Conservation (phyloP, 2,797 vertebrate species). For the Gymnocypris eckloni region DNA sequence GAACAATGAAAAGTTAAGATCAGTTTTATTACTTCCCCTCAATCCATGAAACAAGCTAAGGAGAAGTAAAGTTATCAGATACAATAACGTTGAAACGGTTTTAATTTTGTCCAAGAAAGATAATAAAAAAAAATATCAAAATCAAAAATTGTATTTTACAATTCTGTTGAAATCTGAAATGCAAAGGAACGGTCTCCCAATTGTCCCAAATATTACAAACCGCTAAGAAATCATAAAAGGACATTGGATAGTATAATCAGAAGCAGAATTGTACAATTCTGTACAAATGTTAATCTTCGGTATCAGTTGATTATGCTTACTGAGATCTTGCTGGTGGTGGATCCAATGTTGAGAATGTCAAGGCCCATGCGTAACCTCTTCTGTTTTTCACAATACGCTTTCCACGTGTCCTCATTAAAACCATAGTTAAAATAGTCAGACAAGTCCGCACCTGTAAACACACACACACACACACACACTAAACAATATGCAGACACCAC, state of each 20-base stretch:
- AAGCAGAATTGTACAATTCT: background rate
- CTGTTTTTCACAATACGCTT: slow-evolving; percentile 99
- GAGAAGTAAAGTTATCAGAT: background rate
- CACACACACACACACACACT: slow-evolving; percentile 48
- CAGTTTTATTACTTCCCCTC: background rate
- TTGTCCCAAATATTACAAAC: background rate
- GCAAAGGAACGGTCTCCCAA: background rate
- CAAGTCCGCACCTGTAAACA: slow-evolving; percentile 92
- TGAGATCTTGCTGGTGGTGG: slow-evolving; percentile 92
- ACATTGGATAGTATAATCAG: background rate
- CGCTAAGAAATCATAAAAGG: background rate
- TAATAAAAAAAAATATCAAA: background rate
- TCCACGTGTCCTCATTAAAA: slow-evolving; percentile 99
- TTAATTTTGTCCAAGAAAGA: background rate
- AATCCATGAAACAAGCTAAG: background rate
- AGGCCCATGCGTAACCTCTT: slow-evolving; percentile 96
- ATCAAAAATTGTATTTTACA: background rate
- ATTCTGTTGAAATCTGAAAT: background rate
- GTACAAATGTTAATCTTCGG: background rate
- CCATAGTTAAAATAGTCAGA: slow-evolving; percentile 99
- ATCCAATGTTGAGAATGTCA: slow-evolving; percentile 88
- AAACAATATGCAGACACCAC: background rate
- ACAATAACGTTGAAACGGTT: background rate
- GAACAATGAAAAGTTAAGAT: background rate
- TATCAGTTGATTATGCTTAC: slow-evolving; percentile 22